Evolutionary conservation across 1,140 invertebrate species (phyloP).

Genomic region (Grapholita molesta): DNA sequence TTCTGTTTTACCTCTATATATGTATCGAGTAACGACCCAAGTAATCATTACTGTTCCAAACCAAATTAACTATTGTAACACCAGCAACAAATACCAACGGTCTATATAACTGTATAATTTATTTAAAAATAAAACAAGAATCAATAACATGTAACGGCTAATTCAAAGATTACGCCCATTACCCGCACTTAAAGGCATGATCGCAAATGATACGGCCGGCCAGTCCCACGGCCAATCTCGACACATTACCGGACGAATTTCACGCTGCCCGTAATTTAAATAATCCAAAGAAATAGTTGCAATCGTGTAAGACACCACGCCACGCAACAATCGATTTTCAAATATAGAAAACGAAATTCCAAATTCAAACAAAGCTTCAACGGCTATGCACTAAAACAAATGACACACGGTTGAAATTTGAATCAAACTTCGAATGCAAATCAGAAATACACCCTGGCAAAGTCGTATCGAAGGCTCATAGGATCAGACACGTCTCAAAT

Average conservation of each 20-base stretch:
- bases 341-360: conserved; percentile 17
- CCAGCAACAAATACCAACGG: conserved; percentile 24
- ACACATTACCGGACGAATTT: conserved; percentile 75
- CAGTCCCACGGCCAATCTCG: conserved; percentile 64
- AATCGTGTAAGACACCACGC: conserved; percentile 37
- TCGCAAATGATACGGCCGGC: conserved; percentile 64
- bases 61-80: background rate
- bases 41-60: background rate
- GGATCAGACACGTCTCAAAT: conserved; percentile 40
- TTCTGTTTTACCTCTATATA: too few species aligned
- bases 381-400: conserved; percentile 25
- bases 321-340: conserved; percentile 35
- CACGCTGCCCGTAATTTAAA: conserved; percentile 77
- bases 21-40: too few species aligned
- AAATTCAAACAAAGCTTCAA: conserved; percentile 23
- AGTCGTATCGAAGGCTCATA: background rate
- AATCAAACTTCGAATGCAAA: conserved; percentile 17
- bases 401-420: conserved; percentile 34
- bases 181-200: conserved; percentile 53
- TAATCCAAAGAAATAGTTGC: conserved; percentile 76
- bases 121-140: conserved; percentile 52
- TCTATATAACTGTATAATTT: conserved; percentile 22
- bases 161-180: conserved; percentile 68
- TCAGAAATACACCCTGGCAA: conserved; percentile 26
- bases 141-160: conserved; percentile 62